Percentiles rank a stretch among this genome's conserved stretches.
Conservation (phyloP, 2,888 invertebrate genomes). For the Lacanobia wlatinum region DNA sequence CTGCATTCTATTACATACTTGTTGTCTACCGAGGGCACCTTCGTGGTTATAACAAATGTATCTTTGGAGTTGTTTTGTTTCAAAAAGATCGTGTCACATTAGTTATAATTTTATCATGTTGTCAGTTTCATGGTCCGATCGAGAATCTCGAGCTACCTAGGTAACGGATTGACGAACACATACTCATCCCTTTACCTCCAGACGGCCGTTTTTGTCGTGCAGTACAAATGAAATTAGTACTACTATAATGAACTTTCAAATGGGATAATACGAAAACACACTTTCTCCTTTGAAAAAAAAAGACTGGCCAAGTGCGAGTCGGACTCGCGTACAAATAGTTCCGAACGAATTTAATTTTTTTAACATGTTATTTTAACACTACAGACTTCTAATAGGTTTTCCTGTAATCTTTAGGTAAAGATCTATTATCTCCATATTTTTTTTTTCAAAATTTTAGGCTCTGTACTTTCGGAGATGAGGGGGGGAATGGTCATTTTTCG, state of each 20-base stretch:
- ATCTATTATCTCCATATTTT: no score
- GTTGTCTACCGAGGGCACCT: not conserved
- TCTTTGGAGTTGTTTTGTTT: conserved; percentile 2
- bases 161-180: not conserved
- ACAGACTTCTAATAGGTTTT: no score
- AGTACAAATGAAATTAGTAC: not conserved
- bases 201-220: not conserved
- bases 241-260: not conserved
- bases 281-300: no score
- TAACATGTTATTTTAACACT: no score
- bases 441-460: no score
- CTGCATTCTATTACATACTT: conserved; percentile 1
- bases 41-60: not conserved
- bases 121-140: conserved; percentile 9
- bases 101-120: conserved; percentile 14
- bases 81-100: conserved; percentile 2
- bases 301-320: no score
- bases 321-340: no score
- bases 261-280: no score
- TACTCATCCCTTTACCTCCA: not conserved
- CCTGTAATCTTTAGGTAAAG: no score
- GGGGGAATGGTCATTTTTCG: no score
- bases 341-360: no score
- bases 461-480: no score
- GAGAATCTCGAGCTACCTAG: not conserved